Percentiles rank a stretch among this genome's conserved stretches.
These are phyloP conservation scores for Pteronotus mesoamericanus DNA, from an alignment of 2,797 vertebrate genomes.

Conservation along the genomic window DNA sequence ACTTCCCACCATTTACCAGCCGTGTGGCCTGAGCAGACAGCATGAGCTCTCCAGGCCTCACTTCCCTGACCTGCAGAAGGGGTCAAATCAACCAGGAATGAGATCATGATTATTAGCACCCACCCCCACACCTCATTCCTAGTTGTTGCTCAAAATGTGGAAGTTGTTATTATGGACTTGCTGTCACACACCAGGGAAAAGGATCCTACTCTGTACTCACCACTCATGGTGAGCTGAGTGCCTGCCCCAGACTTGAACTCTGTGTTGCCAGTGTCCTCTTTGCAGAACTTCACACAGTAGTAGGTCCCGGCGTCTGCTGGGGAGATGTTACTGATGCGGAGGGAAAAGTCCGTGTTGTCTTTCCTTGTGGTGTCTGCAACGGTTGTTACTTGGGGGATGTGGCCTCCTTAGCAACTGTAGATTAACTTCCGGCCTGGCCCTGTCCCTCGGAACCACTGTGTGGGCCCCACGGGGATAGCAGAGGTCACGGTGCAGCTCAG, in stretches of 20 bases:
- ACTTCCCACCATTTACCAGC: not conserved
- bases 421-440: not conserved
- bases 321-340: not conserved
- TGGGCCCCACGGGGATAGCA: rapidly evolving
- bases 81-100: not conserved
- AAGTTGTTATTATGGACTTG: not conserved
- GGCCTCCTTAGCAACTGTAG: not conserved
- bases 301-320: not conserved
- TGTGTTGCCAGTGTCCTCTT: rapidly evolving
- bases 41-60: no score
- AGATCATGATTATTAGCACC: not conserved
- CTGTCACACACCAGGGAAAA: rapidly evolving
- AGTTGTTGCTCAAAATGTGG: rapidly evolving
- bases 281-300: conserved; percentile 52
- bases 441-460: not conserved
- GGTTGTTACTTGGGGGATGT: rapidly evolving
- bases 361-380: rapidly evolving
- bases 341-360: not conserved
- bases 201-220: conserved; percentile 42
- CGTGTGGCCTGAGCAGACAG: rapidly evolving
- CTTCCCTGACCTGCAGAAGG: not conserved
- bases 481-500: not conserved
- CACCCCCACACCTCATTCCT: rapidly evolving
- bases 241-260: rapidly evolving
- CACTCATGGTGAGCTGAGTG: not conserved